These are phyloP conservation scores for Osmerus eperlanus DNA, from an alignment of 2,113 vertebrate genomes.

Conservation along the genomic window DNA sequence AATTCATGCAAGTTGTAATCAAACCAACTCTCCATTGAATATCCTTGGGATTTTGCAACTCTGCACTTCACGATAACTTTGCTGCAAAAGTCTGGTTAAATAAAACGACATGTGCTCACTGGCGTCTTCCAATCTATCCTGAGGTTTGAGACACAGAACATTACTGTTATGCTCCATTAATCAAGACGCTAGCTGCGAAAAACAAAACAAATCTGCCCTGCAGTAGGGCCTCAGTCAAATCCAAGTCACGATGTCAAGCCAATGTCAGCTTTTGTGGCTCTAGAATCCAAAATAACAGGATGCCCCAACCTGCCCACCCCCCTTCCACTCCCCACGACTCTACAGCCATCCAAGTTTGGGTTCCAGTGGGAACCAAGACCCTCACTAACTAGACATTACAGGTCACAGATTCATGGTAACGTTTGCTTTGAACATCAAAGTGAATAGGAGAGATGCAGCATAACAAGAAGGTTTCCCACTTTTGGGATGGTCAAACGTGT, in stretches of 20 bases:
- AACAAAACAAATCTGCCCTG: conserved; percentile 34
- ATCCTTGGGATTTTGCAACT: no score
- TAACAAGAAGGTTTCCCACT: neutral
- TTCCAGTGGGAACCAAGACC: conserved; percentile 13
- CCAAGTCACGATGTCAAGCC: conserved; percentile 20
- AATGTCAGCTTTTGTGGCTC: conserved; percentile 32
- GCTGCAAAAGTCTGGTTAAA: neutral
- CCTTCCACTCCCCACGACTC: conserved; percentile 7
- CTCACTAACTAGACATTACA: neutral
- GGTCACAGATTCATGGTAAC: neutral
- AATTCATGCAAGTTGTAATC: no score
- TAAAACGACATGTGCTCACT: conserved; percentile 29
- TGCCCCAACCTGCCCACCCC: conserved; percentile 19
- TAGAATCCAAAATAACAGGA: conserved; percentile 55
- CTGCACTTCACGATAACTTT: conserved; percentile 3
- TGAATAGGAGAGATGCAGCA: neutral
- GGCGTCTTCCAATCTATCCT: conserved; percentile 32
- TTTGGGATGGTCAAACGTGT: conserved; percentile 20
- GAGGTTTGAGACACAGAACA: conserved; percentile 12
- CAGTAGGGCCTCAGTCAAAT: neutral
- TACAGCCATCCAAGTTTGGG: neutral
- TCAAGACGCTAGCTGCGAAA: conserved; percentile 40
- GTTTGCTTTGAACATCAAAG: conserved; percentile 19
- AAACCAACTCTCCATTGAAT: no score
- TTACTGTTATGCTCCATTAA: conserved; percentile 30